Conservation (phyloP, 2,888 invertebrate species). For the Calameuta filiformis region DNA sequence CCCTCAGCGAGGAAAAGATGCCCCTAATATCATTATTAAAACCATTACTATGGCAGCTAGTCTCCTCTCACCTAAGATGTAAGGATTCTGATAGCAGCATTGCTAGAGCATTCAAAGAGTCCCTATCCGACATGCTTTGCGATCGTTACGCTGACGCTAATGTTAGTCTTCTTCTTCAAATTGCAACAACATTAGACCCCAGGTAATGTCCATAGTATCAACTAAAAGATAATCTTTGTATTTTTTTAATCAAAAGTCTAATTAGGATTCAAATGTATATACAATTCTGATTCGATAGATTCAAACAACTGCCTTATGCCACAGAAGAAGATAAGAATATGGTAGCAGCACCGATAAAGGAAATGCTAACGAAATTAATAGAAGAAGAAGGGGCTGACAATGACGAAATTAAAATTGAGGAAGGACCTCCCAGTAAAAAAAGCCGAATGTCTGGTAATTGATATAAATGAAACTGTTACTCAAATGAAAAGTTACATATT, state of each 20-base stretch:
- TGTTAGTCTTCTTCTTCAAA: conserved; percentile 63
- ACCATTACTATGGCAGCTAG: conserved; percentile 67
- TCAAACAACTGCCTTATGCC: conserved; percentile 66
- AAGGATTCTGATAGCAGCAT: conserved; percentile 60
- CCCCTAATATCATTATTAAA: conserved; percentile 67
- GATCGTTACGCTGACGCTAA: conserved; percentile 61
- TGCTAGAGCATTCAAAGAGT: conserved; percentile 61
- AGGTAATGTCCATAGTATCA: conserved; percentile 42
- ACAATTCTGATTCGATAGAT: conserved; percentile 41
- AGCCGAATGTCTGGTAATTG: conserved; percentile 59
- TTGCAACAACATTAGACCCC: conserved; percentile 67
- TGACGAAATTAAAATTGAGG: conserved; percentile 42
- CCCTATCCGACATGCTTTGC: conserved; percentile 60
- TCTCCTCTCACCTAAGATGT: conserved; percentile 65
- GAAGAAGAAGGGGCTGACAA: conserved; percentile 50
- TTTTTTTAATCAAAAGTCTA: neutral
- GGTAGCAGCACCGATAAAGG: conserved; percentile 60
- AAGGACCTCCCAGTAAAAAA: conserved; percentile 55
- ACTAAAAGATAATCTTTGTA: neutral
- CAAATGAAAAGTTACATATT: neutral
- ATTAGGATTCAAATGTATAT: neutral
- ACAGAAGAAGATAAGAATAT: conserved; percentile 64
- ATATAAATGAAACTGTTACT: neutral
- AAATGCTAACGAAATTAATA: conserved; percentile 62
- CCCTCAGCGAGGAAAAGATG: conserved; percentile 67